Conservation (phyloP, 2,113 vertebrate genomes). For the Forbesichthys agassizii region DNA sequence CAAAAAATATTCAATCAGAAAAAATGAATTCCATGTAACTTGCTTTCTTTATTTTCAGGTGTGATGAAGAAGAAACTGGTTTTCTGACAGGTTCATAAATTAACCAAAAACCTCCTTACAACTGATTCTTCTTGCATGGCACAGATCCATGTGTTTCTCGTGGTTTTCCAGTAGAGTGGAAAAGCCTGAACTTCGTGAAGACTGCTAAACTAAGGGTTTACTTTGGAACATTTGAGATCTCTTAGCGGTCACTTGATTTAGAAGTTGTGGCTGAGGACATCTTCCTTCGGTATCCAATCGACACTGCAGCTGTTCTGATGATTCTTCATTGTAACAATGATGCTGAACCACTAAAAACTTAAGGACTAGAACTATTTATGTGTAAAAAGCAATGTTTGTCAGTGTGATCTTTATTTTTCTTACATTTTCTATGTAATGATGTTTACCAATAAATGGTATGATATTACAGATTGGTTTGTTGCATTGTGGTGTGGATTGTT, state of each 20-base stretch:
- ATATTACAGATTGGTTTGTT: slow-evolving; percentile 2
- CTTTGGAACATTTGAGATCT: slow-evolving; percentile 36
- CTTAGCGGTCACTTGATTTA: slow-evolving; percentile 13
- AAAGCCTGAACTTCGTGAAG: background rate
- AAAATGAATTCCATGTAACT: slow-evolving; percentile 8
- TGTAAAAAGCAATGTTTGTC: slow-evolving; percentile 34
- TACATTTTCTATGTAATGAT: slow-evolving; percentile 56
- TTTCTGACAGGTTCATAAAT: slow-evolving; percentile 65
- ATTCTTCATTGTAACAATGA: slow-evolving; percentile 40
- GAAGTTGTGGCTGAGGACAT: slow-evolving; percentile 10
- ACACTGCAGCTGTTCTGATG: slow-evolving; percentile 14
- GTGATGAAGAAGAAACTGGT: slow-evolving; percentile 79
- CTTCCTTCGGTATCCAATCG: background rate
- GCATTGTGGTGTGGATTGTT: background rate
- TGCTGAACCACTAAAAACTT: slow-evolving; percentile 33
- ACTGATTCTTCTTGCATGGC: slow-evolving; percentile 5
- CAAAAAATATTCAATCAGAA: no score
- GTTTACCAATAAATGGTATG: slow-evolving; percentile 66
- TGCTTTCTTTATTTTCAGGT: slow-evolving; percentile 59
- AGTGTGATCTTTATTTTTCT: slow-evolving; percentile 37
- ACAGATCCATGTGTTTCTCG: slow-evolving; percentile 28
- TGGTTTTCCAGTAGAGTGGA: slow-evolving; percentile 33
- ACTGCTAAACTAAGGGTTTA: background rate
- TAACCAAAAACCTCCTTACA: slow-evolving; percentile 9
- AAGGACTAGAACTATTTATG: slow-evolving; percentile 43